A percentile compares a stretch with the other conserved stretches of the same genome.
Conservation (phyloP, 2,888 invertebrate species). For the Dryadula phaetusa region DNA sequence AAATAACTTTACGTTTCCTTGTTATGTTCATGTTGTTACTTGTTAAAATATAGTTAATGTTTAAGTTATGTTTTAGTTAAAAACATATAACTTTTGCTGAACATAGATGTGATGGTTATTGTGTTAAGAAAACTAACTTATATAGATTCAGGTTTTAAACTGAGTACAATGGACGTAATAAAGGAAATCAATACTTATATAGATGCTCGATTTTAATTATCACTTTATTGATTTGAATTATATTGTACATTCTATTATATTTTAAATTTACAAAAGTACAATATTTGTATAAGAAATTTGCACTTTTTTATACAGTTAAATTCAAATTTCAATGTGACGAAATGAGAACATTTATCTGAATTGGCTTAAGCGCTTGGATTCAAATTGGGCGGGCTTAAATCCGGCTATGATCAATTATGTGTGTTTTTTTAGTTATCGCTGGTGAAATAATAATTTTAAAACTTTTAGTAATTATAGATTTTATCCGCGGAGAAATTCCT, state of each 20-base stretch:
- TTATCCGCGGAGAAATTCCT: no score
- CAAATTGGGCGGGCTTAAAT: background rate
- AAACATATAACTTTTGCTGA: background rate
- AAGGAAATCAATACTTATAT: no score
- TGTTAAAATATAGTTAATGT: background rate
- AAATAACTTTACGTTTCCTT: conserved; percentile 8
- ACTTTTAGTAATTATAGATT: no score
- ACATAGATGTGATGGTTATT: background rate
- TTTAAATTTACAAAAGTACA: no score
- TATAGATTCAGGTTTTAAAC: no score
- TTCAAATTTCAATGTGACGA: background rate
- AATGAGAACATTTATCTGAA: background rate
- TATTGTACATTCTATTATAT: background rate
- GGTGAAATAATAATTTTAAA: no score
- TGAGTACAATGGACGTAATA: no score
- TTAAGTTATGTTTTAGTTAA: background rate
- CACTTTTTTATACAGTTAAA: background rate
- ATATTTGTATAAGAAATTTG: no score
- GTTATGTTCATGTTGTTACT: conserved; percentile 5
- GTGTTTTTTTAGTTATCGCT: background rate
- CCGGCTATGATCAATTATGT: background rate
- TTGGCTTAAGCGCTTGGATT: background rate
- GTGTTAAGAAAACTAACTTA: background rate
- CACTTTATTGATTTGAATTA: no score
- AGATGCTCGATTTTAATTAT: no score